Conservation (phyloP, 2,797 vertebrate species). For the Taenioides sp. region DNA sequence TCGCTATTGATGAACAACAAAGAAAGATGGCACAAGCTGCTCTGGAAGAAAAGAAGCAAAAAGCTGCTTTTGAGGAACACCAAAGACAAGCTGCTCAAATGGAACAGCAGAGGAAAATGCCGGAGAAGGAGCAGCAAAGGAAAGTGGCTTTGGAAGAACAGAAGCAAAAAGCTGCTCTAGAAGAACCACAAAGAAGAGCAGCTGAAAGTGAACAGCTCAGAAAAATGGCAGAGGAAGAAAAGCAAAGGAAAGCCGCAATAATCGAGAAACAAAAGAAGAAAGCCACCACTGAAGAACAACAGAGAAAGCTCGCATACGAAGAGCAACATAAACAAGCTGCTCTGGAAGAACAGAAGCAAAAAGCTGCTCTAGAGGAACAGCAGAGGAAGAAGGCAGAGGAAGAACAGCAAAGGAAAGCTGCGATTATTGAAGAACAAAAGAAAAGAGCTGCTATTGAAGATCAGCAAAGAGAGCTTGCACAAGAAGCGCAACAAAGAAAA, state of each 20-base stretch:
- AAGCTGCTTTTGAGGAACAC: constrained; percentile 13
- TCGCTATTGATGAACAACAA: constrained; percentile 9
- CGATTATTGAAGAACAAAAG: not conserved
- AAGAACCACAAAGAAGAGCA: not conserved
- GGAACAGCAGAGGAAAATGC: too few species aligned
- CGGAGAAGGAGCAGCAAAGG: too few species aligned
- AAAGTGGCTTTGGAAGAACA: constrained; percentile 5
- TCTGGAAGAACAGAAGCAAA: constrained; percentile 2
- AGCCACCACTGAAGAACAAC: constrained; percentile 8
- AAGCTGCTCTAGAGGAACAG: not conserved
- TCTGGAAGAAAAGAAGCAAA: constrained; percentile 8
- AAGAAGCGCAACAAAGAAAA: constrained; percentile 7
- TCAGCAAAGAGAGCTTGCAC: constrained; percentile 6
- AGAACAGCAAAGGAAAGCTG: not conserved
- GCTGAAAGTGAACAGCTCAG: not conserved
- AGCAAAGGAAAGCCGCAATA: not conserved
- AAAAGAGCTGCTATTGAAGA: not conserved
- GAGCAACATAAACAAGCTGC: constrained; percentile 4
- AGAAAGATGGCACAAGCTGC: not conserved
- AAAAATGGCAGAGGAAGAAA: not conserved
- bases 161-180: not conserved
- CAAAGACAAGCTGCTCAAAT: not conserved
- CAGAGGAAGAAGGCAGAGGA: too few species aligned
- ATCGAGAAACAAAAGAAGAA: constrained; percentile 12
- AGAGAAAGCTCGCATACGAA: not conserved